Base-by-base conservation (phyloP, 2,888 invertebrate species). In the Drosophila fulvimacula region DNA sequence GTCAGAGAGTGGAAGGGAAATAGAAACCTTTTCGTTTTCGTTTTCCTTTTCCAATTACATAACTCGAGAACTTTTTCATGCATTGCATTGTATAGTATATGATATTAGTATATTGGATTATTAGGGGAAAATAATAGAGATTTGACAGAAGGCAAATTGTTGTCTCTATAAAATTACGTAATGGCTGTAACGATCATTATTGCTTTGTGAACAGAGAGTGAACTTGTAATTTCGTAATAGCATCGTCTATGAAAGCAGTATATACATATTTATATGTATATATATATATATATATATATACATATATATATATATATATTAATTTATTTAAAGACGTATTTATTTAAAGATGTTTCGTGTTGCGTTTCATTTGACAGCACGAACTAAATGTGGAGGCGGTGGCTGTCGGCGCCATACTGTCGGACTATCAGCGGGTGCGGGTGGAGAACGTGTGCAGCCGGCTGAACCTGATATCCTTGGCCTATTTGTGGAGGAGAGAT, bases 361-460 rank as follows among this genome's bases (percentile, higher is more conserved):
- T 21, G 34, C 24, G 9, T 36, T 52, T 38, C 21, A 19, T 38
- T 48, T 57, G 52, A 11, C 53, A 92, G 92, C 77, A 95, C 90
- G 95, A 95, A 92, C 93, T 96, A 82, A 93, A 95, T 85, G 94
- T 98, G 91, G 97, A 98, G 91, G 99, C 97, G 61, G 98, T 99
- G 48, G 96, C 99, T 70, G 98, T 97, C 79, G 99, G 99, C 80
- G 99, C 99, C 77, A 99, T 99, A 92, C 94, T 99, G 85, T 99
- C 99, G 69, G 98, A 98, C 93, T 99, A 99, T 94, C 99, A 99
- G 94, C 95, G 99, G 93, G 95, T 98, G 90, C 95, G 99, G 90
- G 98, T 99, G 77, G 98, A 99, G 94, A 97, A 98, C 96, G 98
- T 99, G 96, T 99, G 99, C 93, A 94, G 94, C 88, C 95, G 99